These are phyloP conservation scores for Pachyrhynchus sulphureomaculatus DNA, from an alignment of 1,140 invertebrate genomes.

Conservation along the genomic window DNA sequence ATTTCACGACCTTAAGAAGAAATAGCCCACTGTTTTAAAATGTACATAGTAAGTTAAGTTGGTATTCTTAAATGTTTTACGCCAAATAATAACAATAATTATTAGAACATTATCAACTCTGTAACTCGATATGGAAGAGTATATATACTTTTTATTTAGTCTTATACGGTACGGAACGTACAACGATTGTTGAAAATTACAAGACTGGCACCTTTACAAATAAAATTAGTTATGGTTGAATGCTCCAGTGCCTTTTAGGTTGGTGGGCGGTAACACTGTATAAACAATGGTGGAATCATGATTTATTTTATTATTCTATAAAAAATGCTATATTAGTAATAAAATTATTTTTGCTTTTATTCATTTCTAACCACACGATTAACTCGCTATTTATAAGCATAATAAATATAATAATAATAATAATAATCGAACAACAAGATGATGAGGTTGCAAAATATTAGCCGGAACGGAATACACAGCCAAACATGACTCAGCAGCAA, in stretches of 20 bases:
- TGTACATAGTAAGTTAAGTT: too few relatives aligned
- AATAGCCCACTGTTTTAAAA: too few relatives aligned
- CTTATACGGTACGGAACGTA: background rate
- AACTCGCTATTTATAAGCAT: too few relatives aligned
- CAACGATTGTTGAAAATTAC: slow-evolving; percentile 13
- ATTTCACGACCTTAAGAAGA: too few relatives aligned
- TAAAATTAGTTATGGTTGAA: slow-evolving; percentile 29
- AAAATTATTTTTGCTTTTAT: background rate
- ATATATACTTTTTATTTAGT: background rate
- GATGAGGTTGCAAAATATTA: too few relatives aligned
- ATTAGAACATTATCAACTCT: background rate
- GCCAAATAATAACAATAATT: too few relatives aligned
- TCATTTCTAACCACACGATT: background rate
- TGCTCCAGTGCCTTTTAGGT: slow-evolving; percentile 13
- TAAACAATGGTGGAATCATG: slow-evolving; percentile 23
- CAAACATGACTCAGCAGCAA: too few relatives aligned
- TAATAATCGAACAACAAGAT: too few relatives aligned
- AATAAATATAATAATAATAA: too few relatives aligned
- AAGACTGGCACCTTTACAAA: slow-evolving; percentile 23
- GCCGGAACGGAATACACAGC: too few relatives aligned
- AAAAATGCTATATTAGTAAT: background rate
- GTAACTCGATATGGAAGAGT: background rate
- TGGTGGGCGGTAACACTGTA: slow-evolving; percentile 18
- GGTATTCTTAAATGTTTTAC: background rate
- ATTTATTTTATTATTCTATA: slow-evolving; percentile 2